Evolutionary conservation across 2,888 invertebrate species (phyloP).

Genomic region (Flexamia atlantica): DNA sequence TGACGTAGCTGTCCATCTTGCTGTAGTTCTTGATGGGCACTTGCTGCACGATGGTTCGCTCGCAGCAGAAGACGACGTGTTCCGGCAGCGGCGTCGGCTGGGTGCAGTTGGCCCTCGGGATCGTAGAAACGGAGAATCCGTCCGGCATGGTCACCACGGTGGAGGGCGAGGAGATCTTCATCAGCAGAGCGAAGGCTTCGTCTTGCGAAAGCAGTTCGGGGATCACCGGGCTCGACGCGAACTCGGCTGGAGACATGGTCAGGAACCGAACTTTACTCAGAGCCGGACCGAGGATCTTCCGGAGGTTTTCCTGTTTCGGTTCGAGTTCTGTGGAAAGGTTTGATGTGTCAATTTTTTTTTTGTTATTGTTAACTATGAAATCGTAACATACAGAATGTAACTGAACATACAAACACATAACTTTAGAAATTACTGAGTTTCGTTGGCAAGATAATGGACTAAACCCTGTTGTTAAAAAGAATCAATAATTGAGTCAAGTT

Average conservation of each 20-base stretch:
- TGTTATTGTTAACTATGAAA: not conserved
- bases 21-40: conserved; percentile 87
- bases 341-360: not conserved
- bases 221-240: conserved; percentile 89
- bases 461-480: too few relatives aligned
- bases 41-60: conserved; percentile 81
- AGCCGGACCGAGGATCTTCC: conserved; percentile 67
- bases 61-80: conserved; percentile 79
- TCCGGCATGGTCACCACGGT: conserved; percentile 85
- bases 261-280: conserved; percentile 88
- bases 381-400: conserved; percentile 10
- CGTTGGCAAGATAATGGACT: too few relatives aligned
- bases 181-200: conserved; percentile 88
- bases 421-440: too few relatives aligned
- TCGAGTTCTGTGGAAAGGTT: conserved; percentile 63
- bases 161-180: conserved; percentile 87
- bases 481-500: too few relatives aligned
- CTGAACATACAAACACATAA: too few relatives aligned
- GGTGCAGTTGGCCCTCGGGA: conserved; percentile 37
- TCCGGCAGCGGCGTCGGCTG: conserved; percentile 44
- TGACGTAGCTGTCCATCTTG: conserved; percentile 86
- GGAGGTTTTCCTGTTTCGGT: conserved; percentile 66
- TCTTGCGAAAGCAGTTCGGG: conserved; percentile 82
- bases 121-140: conserved; percentile 75
- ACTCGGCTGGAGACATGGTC: conserved; percentile 88